Evolutionary conservation across 2,797 vertebrate genomes (phyloP).

Genomic region (Coreius guichenoti): DNA sequence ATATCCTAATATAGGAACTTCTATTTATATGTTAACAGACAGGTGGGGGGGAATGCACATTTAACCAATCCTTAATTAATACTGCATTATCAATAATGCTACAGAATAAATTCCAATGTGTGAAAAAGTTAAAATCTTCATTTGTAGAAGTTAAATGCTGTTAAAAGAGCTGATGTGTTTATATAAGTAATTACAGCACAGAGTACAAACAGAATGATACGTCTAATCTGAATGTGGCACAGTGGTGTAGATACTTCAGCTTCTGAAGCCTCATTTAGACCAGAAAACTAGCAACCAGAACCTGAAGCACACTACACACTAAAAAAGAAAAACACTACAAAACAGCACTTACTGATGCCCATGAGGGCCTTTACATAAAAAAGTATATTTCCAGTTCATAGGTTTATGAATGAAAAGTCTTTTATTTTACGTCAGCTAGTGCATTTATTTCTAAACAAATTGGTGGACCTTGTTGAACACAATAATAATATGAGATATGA

Average conservation of each 20-base stretch:
- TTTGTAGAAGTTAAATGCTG: background rate
- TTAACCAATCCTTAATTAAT: background rate
- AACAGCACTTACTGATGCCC: background rate
- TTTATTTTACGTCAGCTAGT: background rate
- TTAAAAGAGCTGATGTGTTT: background rate
- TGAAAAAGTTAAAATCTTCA: background rate
- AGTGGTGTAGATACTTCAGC: slow-evolving; percentile 17
- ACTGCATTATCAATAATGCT: background rate
- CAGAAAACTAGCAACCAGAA: slow-evolving; percentile 1
- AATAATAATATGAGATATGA: background rate
- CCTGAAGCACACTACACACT: slow-evolving; percentile 14
- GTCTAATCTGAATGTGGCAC: slow-evolving; percentile 11
- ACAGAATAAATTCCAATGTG: background rate
- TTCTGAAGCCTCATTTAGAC: slow-evolving; percentile 29
- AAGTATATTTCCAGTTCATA: background rate
- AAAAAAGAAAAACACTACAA: slow-evolving; percentile 13
- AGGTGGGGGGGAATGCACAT: background rate
- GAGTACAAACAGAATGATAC: background rate
- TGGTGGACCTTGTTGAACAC: too few species aligned
- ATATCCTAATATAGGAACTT: too few species aligned
- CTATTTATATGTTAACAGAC: background rate
- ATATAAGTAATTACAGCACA: background rate
- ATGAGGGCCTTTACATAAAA: slow-evolving; percentile 18
- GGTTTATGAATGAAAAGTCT: background rate
- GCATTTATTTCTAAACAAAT: background rate